phyloP scores from a whole-genome alignment of 2,888 invertebrate genomes.

The Lysandra coridon region DNA sequence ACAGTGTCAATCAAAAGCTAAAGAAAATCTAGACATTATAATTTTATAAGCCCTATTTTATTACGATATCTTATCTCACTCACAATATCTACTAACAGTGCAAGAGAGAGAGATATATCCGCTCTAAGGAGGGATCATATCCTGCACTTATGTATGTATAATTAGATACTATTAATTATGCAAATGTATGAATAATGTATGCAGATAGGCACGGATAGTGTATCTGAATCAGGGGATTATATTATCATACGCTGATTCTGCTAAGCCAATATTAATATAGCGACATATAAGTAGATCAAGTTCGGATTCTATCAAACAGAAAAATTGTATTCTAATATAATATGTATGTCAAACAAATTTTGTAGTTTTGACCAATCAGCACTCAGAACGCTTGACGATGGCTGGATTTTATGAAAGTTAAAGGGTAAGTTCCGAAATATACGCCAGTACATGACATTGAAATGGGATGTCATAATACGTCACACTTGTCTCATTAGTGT shows the following conservation, averaged over 20 bases:
- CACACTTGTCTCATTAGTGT: no score
- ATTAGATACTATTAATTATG: conserved; percentile 41
- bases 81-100: background rate
- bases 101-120: background rate
- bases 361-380: no score
- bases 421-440: no score
- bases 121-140: conserved; percentile 14
- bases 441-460: no score
- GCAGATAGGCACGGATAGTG: conserved; percentile 26
- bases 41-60: conserved; percentile 38
- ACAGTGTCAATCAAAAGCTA: no score
- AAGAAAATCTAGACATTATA: background rate
- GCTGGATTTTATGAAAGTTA: no score
- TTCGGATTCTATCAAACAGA: background rate
- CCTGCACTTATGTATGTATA: conserved; percentile 27
- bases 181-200: conserved; percentile 43
- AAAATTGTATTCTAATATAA: no score
- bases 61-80: background rate
- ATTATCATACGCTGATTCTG: background rate
- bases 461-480: no score
- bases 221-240: conserved; percentile 21
- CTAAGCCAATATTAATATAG: background rate
- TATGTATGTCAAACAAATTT: no score
- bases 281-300: background rate
- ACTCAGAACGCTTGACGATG: no score